These are phyloP conservation scores for Suncus etruscus DNA, from an alignment of 2,113 vertebrate genomes.

Conservation along the genomic window DNA sequence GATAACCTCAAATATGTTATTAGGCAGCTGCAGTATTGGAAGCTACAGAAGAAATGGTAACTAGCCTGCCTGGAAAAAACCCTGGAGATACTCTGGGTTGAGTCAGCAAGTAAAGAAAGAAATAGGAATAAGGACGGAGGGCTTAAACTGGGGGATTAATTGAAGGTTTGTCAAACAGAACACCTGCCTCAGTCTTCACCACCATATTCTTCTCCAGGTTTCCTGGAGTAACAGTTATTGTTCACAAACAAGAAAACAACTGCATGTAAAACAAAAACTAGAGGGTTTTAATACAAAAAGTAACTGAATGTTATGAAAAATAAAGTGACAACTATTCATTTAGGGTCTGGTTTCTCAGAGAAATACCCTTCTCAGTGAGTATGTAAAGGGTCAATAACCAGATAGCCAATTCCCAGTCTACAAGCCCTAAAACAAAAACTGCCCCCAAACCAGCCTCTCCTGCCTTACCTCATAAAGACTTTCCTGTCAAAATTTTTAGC, in stretches of 20 bases:
- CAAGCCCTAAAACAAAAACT: constrained; percentile 23
- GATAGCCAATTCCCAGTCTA: constrained; percentile 8
- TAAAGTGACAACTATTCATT: constrained; percentile 14
- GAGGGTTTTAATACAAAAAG: constrained; percentile 12
- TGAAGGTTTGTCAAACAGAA: constrained; percentile 62
- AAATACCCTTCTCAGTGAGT: constrained; percentile 43
- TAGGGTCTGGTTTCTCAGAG: constrained; percentile 46
- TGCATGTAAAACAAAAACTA: background rate
- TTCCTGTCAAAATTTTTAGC: constrained; percentile 30
- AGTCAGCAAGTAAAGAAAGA: constrained; percentile 58
- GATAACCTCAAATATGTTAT: constrained; percentile 46
- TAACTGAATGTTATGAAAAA: background rate
- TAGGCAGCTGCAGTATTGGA: background rate
- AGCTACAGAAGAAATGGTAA: constrained; percentile 18
- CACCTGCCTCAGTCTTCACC: constrained; percentile 22
- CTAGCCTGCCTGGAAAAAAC: constrained; percentile 47
- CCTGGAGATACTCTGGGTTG: constrained; percentile 63
- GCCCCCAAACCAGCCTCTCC: background rate
- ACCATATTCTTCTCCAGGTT: constrained; percentile 29
- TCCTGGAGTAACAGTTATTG: constrained; percentile 11
- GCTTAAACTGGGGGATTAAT: constrained; percentile 64
- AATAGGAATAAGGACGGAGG: constrained; percentile 28
- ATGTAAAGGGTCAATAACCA: constrained; percentile 10
- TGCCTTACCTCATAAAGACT: constrained; percentile 39
- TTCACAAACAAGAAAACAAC: constrained; percentile 36